Conservation (phyloP, 2,113 vertebrate genomes). For the Scartelaos histophorus region DNA sequence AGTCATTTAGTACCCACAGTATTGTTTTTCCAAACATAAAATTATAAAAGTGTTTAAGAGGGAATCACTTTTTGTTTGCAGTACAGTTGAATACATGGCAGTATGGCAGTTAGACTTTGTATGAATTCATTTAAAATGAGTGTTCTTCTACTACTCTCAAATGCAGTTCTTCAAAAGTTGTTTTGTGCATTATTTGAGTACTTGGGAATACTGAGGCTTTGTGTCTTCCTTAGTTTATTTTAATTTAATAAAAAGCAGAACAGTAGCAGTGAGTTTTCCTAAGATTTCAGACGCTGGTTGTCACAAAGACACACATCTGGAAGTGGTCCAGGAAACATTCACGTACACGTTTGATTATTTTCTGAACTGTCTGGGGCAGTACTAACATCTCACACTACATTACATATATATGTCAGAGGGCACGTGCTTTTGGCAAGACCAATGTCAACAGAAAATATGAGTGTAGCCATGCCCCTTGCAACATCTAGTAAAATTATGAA, state of each 20-base stretch:
- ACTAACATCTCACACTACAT: slow-evolving; percentile 30
- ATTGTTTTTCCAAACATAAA: not conserved
- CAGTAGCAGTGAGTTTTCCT: not conserved
- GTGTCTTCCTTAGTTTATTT: too few species aligned
- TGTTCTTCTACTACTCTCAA: too few species aligned
- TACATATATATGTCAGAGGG: slow-evolving; percentile 33
- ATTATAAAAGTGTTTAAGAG: not conserved
- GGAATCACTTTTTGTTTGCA: not conserved
- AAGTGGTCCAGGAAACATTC: slow-evolving; percentile 41
- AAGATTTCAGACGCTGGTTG: slow-evolving; percentile 7
- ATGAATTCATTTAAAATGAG: too few species aligned
- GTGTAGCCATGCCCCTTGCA: not conserved
- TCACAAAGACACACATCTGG: slow-evolving; percentile 58
- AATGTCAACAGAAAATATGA: slow-evolving; percentile 6
- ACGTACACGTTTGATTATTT: slow-evolving; percentile 53
- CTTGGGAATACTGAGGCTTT: not conserved
- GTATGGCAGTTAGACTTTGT: not conserved
- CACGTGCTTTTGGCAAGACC: slow-evolving; percentile 38
- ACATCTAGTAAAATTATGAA: slow-evolving; percentile 6
- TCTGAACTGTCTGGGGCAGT: slow-evolving; percentile 45
- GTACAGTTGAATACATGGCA: not conserved
- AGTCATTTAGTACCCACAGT: not conserved
- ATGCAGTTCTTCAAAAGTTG: not conserved
- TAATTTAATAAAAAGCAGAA: not conserved
- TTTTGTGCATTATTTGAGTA: not conserved